These are phyloP conservation scores for Gracilinanus agilis DNA, from an alignment of 2,113 vertebrate species.

Conservation along the genomic window DNA sequence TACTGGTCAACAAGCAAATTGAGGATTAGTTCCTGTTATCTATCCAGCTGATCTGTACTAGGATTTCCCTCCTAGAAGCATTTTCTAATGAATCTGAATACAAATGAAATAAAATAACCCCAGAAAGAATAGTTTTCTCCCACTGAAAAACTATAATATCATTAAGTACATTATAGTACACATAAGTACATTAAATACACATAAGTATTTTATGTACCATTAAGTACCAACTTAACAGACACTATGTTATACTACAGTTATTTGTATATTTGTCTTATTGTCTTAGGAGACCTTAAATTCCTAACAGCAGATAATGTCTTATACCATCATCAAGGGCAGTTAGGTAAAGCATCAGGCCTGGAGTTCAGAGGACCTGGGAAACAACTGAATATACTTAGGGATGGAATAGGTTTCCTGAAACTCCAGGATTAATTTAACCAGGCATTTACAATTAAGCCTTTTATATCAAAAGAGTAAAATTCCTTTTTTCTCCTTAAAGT, in stretches of 20 bases:
- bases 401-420: background rate
- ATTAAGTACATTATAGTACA: too few species aligned
- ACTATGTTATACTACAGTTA: conserved; percentile 23
- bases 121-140: conserved; percentile 1
- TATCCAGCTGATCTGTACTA: conserved; percentile 8
- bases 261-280: conserved; percentile 1
- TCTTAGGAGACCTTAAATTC: too few species aligned
- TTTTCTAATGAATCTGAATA: background rate
- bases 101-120: background rate
- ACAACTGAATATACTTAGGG: background rate
- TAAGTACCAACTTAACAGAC: background rate
- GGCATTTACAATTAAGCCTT: background rate
- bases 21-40: conserved; percentile 26
- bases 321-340: conserved; percentile 17
- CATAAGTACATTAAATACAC: too few species aligned
- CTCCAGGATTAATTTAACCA: background rate
- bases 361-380: background rate
- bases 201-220: too few species aligned
- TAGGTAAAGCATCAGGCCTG: too few species aligned
- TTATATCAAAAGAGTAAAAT: background rate
- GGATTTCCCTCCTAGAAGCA: conserved; percentile 23
- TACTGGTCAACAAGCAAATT: background rate
- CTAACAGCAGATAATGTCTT: too few species aligned
- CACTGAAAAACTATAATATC: background rate
- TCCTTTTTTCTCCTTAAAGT: background rate